A percentile compares a stretch with the other conserved stretches of the same genome.
Evolutionary conservation across 2,797 vertebrate species (phyloP).

Genomic region (Emys orbicularis): DNA sequence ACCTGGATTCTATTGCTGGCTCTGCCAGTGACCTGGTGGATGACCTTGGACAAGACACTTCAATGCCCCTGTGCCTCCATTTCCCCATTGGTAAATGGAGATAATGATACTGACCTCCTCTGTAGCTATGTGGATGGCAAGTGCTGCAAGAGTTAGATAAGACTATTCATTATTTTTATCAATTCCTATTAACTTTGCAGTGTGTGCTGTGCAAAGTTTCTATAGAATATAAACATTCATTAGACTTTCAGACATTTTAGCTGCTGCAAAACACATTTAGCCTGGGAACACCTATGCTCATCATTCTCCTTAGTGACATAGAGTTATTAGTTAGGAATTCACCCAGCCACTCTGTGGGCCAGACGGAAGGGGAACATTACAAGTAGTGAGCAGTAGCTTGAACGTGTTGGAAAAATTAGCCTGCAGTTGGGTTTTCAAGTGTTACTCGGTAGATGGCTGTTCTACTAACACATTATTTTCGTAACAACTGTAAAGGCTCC

Average conservation of each 20-base stretch:
- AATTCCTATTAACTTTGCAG: slow-evolving; percentile 12
- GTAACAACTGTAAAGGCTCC: not conserved
- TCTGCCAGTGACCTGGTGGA: not conserved
- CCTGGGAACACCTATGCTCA: not conserved
- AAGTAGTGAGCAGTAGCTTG: not conserved
- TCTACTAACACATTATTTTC: not conserved
- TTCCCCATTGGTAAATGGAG: not conserved
- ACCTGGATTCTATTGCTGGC: not conserved
- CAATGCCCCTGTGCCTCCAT: not conserved
- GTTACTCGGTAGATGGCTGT: not conserved
- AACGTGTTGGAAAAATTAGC: not conserved
- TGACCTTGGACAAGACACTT: not conserved
- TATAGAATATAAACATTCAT: not conserved
- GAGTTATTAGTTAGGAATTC: slow-evolving; percentile 24
- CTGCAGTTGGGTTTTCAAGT: not conserved
- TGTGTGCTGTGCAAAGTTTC: not conserved
- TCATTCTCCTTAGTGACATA: not conserved
- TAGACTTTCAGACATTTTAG: slow-evolving; percentile 3
- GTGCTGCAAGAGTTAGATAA: not conserved
- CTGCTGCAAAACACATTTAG: slow-evolving; percentile 15
- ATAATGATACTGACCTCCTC: not conserved
- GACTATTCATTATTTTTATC: slow-evolving; percentile 18
- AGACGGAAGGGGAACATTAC: not conserved
- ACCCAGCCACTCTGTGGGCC: not conserved
- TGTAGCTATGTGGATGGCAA: not conserved